Conservation (phyloP, 2,113 vertebrate species). For the Indicator maculatus region DNA sequence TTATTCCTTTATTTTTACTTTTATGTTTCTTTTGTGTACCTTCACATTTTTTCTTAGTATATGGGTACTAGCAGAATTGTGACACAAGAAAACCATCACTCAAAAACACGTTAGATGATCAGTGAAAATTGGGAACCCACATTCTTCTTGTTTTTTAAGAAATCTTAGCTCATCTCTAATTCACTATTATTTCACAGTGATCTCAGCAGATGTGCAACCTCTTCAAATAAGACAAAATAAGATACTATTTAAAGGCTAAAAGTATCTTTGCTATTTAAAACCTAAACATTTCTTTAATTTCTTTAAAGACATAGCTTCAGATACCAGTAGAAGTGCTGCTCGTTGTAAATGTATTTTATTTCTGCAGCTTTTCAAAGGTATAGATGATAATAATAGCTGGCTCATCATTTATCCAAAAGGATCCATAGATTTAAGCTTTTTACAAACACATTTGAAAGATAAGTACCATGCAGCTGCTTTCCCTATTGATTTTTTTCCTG, state of each 20-base stretch:
- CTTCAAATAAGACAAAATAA: neutral
- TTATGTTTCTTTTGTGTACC: neutral
- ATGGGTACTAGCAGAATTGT: neutral
- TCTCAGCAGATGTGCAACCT: neutral
- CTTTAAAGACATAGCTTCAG: neutral
- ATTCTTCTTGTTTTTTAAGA: neutral
- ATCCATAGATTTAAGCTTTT: neutral
- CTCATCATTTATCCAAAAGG: neutral
- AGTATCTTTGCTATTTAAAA: neutral
- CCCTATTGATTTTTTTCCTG: neutral
- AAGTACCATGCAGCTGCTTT: neutral
- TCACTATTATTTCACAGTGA: neutral
- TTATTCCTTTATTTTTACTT: neutral
- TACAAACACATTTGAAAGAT: neutral
- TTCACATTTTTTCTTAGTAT: neutral
- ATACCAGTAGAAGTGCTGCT: neutral
- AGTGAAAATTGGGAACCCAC: neutral
- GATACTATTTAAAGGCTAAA: neutral
- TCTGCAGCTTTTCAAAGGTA: neutral
- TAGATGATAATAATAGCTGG: neutral
- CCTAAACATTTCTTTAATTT: neutral
- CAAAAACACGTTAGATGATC: neutral
- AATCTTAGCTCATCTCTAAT: neutral
- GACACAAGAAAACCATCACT: neutral
- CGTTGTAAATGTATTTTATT: neutral